Base-by-base conservation (phyloP, 2,797 vertebrate genomes). In the Numenius phaeopus region DNA sequence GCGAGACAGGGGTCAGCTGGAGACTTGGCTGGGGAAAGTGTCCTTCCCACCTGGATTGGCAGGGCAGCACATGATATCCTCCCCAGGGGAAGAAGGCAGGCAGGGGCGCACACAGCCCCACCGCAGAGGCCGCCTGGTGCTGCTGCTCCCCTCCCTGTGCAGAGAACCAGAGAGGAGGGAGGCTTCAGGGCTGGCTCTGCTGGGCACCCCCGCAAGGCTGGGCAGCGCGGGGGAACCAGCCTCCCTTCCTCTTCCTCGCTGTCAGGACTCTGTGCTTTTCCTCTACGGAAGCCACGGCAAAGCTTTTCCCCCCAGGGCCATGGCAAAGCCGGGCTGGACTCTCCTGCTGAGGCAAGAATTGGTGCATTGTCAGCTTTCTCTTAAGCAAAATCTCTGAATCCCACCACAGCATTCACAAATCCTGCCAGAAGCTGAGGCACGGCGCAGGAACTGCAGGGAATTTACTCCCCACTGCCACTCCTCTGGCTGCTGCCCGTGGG, bases 31-130 rank as follows among this genome's bases (percentile, higher is more conserved):
- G 26, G 12, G 16, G 19, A 15, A 76, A 47, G 19, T 2, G 11
- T 42, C 40, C 52, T 71, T 83, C 49, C 46, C 49, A 71, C 9
- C 18, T 47, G 57, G n/a, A 42, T 59, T 21, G 0, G 0, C 1
- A 0, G 30, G 46, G 24, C 55, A 69, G 46, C 19, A 24, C 5
- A 2, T 9, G 44, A 21, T 40, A 22, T 9, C 20, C 11, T n/a
- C 9, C 12, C 9, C 14, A 6, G 0, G 9, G 47, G 37, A 65
- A 46, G 64, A n/a, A 39, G 37, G 47, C 1, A 1, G 0, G 1
- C 34, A 4, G 1, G 6, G 59, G 2, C 3, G 2, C 29, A 5
- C 11, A 12, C 11, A 21, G 5, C n/a, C 0, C 0, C 26, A 5
- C 32, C 5, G 0, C 10, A 4, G 55, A 22, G 42, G 15, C 34